Evolutionary conservation across 2,113 vertebrate species (phyloP).

Genomic region (Kryptolebias marmoratus): DNA sequence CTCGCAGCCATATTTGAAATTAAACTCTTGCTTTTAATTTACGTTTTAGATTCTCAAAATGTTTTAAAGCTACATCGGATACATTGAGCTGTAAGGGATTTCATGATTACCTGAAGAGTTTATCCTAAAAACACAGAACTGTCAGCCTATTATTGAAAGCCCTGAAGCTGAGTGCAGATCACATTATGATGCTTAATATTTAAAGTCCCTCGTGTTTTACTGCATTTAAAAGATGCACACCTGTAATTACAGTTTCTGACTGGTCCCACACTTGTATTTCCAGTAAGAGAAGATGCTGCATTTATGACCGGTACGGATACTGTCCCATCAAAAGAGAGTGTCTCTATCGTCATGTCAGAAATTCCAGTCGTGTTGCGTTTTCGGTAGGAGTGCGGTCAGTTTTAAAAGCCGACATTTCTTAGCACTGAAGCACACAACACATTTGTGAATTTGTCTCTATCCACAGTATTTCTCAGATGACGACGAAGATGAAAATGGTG

Average conservation of each 20-base stretch:
- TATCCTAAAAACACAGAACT: too few species aligned
- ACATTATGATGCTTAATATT: too few species aligned
- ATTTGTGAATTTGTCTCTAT: neutral
- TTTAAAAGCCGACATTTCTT: neutral
- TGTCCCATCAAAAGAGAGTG: slow-evolving; percentile 90
- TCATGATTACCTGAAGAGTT: too few species aligned
- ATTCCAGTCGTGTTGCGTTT: slow-evolving; percentile 34
- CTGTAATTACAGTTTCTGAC: rapidly evolving
- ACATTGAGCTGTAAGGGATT: too few species aligned
- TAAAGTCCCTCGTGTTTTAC: neutral
- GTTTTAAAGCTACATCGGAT: too few species aligned
- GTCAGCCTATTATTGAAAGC: too few species aligned
- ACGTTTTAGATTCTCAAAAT: too few species aligned
- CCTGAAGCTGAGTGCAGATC: too few species aligned
- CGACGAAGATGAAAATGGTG: slow-evolving; percentile 67
- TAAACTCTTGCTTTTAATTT: too few species aligned
- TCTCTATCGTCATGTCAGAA: slow-evolving; percentile 84
- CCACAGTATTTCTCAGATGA: slow-evolving; percentile 57
- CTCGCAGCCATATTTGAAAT: too few species aligned
- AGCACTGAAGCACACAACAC: too few species aligned
- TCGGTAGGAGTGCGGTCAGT: slow-evolving; percentile 48
- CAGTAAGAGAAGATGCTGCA: slow-evolving; percentile 87
- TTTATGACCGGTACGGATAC: slow-evolving; percentile 77
- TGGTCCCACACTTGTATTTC: rapidly evolving
- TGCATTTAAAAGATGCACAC: neutral